phyloP scores from a whole-genome alignment of 2,113 vertebrate species.

The Oreochromis tanganicae region DNA sequence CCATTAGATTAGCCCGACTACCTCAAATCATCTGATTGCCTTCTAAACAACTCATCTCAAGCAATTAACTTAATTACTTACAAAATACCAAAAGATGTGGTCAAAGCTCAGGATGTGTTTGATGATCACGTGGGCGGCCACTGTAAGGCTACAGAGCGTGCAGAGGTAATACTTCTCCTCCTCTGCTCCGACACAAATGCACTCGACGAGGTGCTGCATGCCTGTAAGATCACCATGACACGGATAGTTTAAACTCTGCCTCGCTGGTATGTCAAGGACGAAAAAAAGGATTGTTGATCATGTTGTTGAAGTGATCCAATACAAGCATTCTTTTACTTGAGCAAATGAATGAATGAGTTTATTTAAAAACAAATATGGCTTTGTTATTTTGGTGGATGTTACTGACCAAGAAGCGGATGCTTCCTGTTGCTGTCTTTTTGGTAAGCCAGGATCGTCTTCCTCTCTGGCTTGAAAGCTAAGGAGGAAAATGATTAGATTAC shows the following conservation, averaged over 20 bases:
- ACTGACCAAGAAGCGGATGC: slow-evolving; percentile 60
- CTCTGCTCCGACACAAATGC: background rate
- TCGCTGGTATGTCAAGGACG: background rate
- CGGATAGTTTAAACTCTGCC: background rate
- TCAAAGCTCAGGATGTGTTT: slow-evolving; percentile 62
- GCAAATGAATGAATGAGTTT: background rate
- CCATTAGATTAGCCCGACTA: background rate
- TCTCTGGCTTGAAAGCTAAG: background rate
- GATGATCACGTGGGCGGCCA: slow-evolving; percentile 19
- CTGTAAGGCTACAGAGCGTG: slow-evolving; percentile 34
- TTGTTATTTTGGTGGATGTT: background rate
- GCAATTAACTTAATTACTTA: slow-evolving; percentile 23
- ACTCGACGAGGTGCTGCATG: slow-evolving; percentile 58
- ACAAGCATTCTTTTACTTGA: background rate
- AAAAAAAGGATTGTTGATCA: background rate
- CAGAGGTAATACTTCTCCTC: slow-evolving; percentile 47
- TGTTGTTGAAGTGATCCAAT: background rate
- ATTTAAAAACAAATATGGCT: background rate
- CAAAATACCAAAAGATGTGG: slow-evolving; percentile 58
- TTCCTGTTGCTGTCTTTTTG: slow-evolving; percentile 3
- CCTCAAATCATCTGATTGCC: background rate
- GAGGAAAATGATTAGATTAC: background rate
- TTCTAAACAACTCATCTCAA: background rate
- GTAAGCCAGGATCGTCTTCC: slow-evolving; percentile 20
- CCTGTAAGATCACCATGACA: slow-evolving; percentile 19